Evolutionary conservation across 2,797 vertebrate species (phyloP), one percentile per base, ranked within the genome.

Genomic region (Menidia menidia): DNA sequence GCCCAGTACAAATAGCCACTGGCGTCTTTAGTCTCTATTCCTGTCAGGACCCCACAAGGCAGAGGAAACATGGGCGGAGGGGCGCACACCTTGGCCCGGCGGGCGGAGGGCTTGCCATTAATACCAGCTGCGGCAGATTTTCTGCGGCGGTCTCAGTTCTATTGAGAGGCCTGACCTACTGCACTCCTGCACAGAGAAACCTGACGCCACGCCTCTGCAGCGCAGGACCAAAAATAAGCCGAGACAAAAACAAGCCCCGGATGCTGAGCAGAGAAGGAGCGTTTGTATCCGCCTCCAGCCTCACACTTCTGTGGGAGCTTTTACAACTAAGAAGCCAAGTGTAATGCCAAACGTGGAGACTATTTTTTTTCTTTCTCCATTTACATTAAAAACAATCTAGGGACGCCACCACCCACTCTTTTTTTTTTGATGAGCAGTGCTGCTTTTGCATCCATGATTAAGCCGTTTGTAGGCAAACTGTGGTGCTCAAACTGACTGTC

Each of bases 141-240:
- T 75, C 78, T 76, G 71, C 76, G 67, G 64, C 70, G 63, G 51
- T 82, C 77, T 79, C 67, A 82, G 77, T 75, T 75, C 67, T 64
- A 43, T 56, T 53, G 76, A 72, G 77, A 82, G 48, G 67, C 61
- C 79, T 90, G 90, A 92, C 87, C 89, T 53, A 86, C 81, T 92
- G 91, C 86, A 86, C 88, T 91, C 83, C 82, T 76, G 75, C 71
- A 76, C 60, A 1, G 33, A 83, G 90, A 87, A 83, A 90, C 89
- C 71, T 81, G 82, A 92, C 84, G 85, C 72, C 32, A 9, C 63
- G 67, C 61, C 65, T 74, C 75, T 69, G 69, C 66, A 75, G 76
- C 77, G 64, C 57, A 15, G 45, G 74, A 69, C 78, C 81, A 80
- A 88, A 88, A 87, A 89, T 81, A 91, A 69, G 60, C 73, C 72